Evolutionary conservation across 2,888 invertebrate genomes (phyloP), one percentile per base, ranked within the genome.

Genomic region (Chrysolina haemoptera): DNA sequence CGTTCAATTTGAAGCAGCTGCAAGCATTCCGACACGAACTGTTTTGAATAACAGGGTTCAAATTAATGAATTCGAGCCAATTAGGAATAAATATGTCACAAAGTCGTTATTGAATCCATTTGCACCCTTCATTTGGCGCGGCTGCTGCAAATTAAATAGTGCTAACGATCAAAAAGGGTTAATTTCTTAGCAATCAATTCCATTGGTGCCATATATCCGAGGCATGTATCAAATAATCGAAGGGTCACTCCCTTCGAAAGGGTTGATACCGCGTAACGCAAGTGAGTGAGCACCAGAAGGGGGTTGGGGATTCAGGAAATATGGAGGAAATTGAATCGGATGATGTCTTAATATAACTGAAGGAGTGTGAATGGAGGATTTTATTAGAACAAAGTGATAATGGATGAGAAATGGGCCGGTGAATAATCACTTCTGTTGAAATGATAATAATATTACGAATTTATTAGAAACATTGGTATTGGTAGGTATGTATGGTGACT

Each of bases 111-210:
- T 78, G 70, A 79, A 70, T 74, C 68, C 76, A 74, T 79, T 77
- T 77, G 75, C 74, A 70, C 77, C 74, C 75, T 73, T 53, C 70
- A 73, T 74, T 71, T 48, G 62, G 62, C 27, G 59, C 72, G 62
- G 73, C 78, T 77, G 81, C 68, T 80, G 72, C 79, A 79, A 82
- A 81, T 82, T 82, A 79, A 80, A 82, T 78, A 78, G 79, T 76
- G 80, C 76, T 79, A 78, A 81, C 80, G 79, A 80, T 78, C 77
- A 69, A 77, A 79, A 77, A 77, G 82, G 82, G 81, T 82, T 80
- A 81, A 80, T 81, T 81, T 80, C 80, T 82, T 82, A 71, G 80
- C 78, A 81, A 81, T 82, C 80, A 82, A 79, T 80, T 78, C 74
- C 79, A 75, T 50, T 75, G 75, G 80, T 76, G 78, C 73, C 76